Evolutionary conservation across 2,797 vertebrate species (phyloP).

Genomic region (Chloroceryle inda): DNA sequence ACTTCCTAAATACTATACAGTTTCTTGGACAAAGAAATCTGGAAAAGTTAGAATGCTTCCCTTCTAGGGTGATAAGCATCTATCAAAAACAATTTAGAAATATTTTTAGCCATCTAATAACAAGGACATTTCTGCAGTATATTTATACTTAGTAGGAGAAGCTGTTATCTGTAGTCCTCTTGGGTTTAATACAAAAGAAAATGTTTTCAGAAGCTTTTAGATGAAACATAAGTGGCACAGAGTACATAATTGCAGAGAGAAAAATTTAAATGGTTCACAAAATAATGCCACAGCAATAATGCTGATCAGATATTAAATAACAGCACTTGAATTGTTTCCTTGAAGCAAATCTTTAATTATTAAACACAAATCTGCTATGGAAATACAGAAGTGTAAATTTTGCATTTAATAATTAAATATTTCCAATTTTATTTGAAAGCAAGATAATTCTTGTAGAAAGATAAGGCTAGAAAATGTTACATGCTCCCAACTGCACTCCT

Average conservation of each 20-base stretch:
- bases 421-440: not conserved
- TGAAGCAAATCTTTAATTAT: conserved; percentile 25
- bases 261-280: not conserved
- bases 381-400: not conserved
- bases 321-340: not conserved
- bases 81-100: not conserved
- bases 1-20: not conserved
- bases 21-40: not conserved
- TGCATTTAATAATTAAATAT: not conserved
- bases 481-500: not conserved
- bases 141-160: not conserved
- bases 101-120: not conserved
- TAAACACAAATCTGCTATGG: not conserved
- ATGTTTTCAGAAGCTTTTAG: not conserved
- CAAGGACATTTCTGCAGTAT: not conserved
- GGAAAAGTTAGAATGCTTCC: not conserved
- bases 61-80: not conserved
- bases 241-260: not conserved
- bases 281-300: not conserved
- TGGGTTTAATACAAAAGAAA: not conserved
- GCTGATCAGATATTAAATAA: not conserved
- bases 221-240: not conserved
- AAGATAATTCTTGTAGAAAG: not conserved
- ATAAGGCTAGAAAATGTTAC: not conserved
- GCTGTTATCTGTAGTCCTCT: not conserved